Evolutionary conservation across 2,113 vertebrate genomes (phyloP).

Genomic region (Fulica atra): DNA sequence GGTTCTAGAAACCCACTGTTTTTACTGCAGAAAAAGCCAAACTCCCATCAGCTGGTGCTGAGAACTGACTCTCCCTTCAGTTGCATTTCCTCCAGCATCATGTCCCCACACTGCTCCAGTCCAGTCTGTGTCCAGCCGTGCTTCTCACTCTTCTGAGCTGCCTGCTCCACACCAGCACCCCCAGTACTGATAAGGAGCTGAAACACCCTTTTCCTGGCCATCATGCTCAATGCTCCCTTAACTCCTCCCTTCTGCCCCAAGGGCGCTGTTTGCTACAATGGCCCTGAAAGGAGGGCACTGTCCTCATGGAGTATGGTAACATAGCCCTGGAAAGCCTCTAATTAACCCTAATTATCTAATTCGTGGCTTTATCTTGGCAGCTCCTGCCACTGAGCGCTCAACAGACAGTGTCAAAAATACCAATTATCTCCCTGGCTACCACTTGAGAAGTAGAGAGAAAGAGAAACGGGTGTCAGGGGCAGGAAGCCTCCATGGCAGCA

Average conservation of each 20-base stretch:
- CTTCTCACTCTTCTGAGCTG: not conserved
- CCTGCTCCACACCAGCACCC: not conserved
- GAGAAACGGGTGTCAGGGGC: not conserved
- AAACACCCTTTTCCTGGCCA: not conserved
- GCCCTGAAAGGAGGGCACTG: not conserved
- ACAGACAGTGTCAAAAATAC: conserved; percentile 44
- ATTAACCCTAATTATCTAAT: conserved; percentile 59
- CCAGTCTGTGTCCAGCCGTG: not conserved
- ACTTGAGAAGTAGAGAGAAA: conserved; percentile 15
- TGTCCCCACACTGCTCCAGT: not conserved
- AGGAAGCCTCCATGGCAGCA: not conserved
- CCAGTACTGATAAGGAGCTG: not conserved
- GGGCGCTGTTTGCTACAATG: not conserved
- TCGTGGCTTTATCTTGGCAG: conserved; percentile 21
- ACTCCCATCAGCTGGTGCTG: not conserved
- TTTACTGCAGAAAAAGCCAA: not conserved
- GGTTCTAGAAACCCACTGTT: not conserved
- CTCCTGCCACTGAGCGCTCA: conserved; percentile 9
- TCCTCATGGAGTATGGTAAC: not conserved
- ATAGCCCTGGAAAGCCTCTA: conserved; percentile 32
- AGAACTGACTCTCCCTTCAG: not conserved
- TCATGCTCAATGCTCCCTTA: not conserved
- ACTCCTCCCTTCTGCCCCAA: not conserved
- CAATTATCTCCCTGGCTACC: conserved; percentile 33
- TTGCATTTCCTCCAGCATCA: not conserved